A percentile compares a stretch with the other conserved stretches of the same genome.
These are phyloP conservation scores for Nasonia longicornis DNA, from an alignment of 1,140 invertebrate species.

Conservation along the genomic window DNA sequence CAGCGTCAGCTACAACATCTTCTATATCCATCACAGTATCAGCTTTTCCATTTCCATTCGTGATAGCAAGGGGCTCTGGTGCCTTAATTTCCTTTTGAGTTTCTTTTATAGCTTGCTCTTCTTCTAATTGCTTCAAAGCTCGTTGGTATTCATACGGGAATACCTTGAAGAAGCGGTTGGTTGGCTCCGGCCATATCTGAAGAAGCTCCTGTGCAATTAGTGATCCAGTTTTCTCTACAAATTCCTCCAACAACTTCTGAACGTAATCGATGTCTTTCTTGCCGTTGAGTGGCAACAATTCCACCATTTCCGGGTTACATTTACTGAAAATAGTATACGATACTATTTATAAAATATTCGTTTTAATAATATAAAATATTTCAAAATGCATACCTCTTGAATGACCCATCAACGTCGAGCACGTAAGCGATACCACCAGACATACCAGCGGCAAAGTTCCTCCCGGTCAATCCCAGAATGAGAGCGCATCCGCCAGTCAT, in stretches of 20 bases:
- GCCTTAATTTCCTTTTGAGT: conserved; percentile 69
- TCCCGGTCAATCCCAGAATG: conserved; percentile 92
- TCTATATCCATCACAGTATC: conserved; percentile 85
- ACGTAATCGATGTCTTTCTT: conserved; percentile 87
- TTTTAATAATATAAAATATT: conserved; percentile 23
- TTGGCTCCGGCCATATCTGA: conserved; percentile 83
- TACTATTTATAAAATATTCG: conserved; percentile 36
- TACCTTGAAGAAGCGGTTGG: conserved; percentile 90
- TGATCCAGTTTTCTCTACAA: conserved; percentile 91
- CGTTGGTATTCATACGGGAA: conserved; percentile 98
- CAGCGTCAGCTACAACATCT: conserved; percentile 82
- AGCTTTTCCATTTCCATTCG: conserved; percentile 59
- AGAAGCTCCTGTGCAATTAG: conserved; percentile 85
- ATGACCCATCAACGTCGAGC: conserved; percentile 89
- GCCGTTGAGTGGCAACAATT: conserved; percentile 83
- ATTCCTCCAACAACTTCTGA: conserved; percentile 85
- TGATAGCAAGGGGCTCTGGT: conserved; percentile 54
- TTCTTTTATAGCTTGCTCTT: conserved; percentile 72
- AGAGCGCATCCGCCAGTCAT: conserved; percentile 97
- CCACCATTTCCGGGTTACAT: conserved; percentile 93
- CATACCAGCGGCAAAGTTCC: conserved; percentile 99
- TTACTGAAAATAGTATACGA: conserved; percentile 70
- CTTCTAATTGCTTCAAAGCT: conserved; percentile 82
- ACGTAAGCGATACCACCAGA: conserved; percentile 97
- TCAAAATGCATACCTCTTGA: conserved; percentile 69